phyloP scores from a whole-genome alignment of 2,113 vertebrate genomes.

The Lagopus muta region DNA sequence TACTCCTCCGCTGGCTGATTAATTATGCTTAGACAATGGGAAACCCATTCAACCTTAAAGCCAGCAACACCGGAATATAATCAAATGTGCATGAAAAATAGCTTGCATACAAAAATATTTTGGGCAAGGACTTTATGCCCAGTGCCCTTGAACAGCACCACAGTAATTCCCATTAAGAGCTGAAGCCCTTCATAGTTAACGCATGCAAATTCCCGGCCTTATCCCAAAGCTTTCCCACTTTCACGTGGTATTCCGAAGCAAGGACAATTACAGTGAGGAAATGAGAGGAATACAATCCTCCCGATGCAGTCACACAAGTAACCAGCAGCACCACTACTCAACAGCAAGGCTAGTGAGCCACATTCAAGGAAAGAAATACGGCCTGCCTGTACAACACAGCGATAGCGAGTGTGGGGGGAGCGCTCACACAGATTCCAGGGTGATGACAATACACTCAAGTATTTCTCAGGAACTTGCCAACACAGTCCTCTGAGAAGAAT shows the following conservation, averaged over 20 bases:
- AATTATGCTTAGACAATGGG: background rate
- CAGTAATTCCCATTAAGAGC: background rate
- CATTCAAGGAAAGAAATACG: background rate
- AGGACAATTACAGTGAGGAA: background rate
- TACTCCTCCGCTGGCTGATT: background rate
- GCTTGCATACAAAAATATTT: background rate
- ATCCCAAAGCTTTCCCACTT: background rate
- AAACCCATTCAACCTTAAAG: background rate
- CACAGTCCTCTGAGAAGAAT: background rate
- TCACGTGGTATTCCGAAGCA: background rate
- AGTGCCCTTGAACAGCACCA: background rate
- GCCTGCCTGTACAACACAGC: background rate
- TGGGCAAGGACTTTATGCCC: background rate
- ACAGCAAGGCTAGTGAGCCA: background rate
- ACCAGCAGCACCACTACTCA: background rate
- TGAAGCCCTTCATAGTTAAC: background rate
- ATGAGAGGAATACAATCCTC: background rate
- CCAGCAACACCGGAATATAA: background rate
- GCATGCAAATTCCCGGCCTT: background rate
- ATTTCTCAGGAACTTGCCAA: background rate
- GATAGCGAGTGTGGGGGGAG: background rate
- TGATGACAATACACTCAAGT: background rate
- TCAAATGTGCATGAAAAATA: background rate
- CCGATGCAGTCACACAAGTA: background rate
- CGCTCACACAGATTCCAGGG: background rate